A percentile compares a stretch with the other conserved stretches of the same genome.
These are phyloP conservation scores for Entelurus aequoreus DNA, from an alignment of 2,113 vertebrate genomes.

Conservation along the genomic window DNA sequence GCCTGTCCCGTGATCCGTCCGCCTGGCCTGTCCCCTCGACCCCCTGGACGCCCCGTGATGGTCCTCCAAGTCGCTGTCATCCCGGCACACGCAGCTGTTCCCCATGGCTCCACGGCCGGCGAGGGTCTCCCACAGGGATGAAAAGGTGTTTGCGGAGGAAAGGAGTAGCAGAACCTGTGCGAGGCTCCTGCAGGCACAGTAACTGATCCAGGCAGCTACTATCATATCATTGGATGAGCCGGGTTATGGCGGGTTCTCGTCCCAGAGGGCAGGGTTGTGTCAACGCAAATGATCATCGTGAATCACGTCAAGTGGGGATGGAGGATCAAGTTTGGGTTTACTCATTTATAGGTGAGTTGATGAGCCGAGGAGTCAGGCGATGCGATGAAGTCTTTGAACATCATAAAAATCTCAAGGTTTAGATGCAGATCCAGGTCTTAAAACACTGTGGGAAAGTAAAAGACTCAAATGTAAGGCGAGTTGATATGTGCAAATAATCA, in stretches of 20 bases:
- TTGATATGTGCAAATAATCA: no score
- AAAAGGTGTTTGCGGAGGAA: conserved; percentile 80
- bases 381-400: conserved; percentile 22
- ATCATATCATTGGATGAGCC: conserved; percentile 98
- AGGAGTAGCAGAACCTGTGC: conserved; percentile 84
- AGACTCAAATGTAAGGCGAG: conserved; percentile 2
- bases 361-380: conserved; percentile 12
- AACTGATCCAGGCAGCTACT: conserved; percentile 91
- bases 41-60: conserved; percentile 63
- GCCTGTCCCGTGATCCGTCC: conserved; percentile 70
- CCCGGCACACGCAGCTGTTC: conserved; percentile 93
- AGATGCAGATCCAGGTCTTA: conserved; percentile 20
- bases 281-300: conserved; percentile 46
- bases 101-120: conserved; percentile 79
- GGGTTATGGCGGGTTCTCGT: conserved; percentile 64
- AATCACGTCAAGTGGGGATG: conserved; percentile 21
- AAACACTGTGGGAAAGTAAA: conserved; percentile 30
- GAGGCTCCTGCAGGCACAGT: conserved; percentile 95
- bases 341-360: conserved; percentile 14
- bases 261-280: conserved; percentile 58
- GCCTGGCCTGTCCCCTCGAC: conserved; percentile 70
- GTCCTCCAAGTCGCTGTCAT: conserved; percentile 91
- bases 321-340: conserved; percentile 5
- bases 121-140: conserved; percentile 75
- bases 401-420: conserved; percentile 14